phyloP scores from a whole-genome alignment of 2,797 vertebrate species.

The Hapalemur alaotrensis region DNA sequence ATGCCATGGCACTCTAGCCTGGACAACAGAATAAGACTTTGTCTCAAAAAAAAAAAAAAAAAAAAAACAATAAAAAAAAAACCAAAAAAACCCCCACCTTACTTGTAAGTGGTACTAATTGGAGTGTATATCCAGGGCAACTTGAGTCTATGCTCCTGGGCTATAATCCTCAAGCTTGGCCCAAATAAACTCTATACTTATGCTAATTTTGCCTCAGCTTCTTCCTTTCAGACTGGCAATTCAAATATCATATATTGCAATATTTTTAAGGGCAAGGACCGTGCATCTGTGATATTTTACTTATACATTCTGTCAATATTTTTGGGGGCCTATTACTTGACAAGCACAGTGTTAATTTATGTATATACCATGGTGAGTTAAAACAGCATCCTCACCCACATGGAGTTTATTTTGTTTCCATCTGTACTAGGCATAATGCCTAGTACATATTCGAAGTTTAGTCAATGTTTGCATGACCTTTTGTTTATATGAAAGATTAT shows the following conservation, averaged over 20 bases:
- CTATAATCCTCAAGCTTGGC: neutral
- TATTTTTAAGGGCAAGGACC: neutral
- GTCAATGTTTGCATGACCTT: neutral
- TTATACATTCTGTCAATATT: neutral
- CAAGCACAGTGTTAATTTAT: neutral
- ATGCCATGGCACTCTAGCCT: too few relatives aligned
- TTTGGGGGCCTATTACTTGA: neutral
- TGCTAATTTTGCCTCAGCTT: neutral
- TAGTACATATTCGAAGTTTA: constrained; percentile 11
- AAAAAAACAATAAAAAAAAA: too few relatives aligned
- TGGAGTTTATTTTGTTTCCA: neutral
- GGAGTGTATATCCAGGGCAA: neutral
- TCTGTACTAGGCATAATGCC: neutral
- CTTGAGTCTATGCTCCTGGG: neutral
- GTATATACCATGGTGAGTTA: neutral
- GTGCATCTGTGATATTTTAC: neutral
- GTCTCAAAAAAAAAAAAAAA: too few relatives aligned
- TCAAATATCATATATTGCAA: neutral
- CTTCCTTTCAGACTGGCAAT: neutral
- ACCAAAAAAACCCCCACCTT: neutral
- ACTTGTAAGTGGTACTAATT: neutral
- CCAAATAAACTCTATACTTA: neutral
- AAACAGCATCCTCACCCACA: neutral
- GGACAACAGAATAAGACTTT: too few relatives aligned
- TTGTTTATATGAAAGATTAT: neutral